These are phyloP conservation scores for Tokudaia muenninki DNA, from an alignment of 2,797 vertebrate genomes.

Conservation along the genomic window DNA sequence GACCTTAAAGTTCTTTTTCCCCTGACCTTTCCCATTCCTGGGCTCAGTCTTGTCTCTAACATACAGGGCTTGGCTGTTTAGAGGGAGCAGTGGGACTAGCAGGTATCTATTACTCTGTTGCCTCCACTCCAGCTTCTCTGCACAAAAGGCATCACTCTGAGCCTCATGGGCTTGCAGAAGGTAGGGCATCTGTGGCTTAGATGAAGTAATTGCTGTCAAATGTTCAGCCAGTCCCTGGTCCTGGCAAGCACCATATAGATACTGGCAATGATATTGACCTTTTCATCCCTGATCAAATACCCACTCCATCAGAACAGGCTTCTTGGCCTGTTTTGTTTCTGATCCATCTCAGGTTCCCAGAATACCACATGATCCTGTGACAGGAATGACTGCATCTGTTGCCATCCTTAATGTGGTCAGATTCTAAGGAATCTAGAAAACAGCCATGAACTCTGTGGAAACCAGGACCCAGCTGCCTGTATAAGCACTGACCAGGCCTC, in stretches of 20 bases:
- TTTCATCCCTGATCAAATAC: background rate
- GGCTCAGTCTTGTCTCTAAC: background rate
- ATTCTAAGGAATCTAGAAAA: background rate
- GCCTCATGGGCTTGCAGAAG: background rate
- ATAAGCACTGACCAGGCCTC: background rate
- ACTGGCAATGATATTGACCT: background rate
- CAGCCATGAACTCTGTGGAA: background rate
- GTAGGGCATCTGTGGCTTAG: background rate
- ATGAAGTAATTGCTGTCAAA: background rate
- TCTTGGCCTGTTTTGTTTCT: background rate
- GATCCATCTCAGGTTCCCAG: background rate
- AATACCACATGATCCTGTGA: background rate
- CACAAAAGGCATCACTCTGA: background rate
- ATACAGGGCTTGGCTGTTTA: background rate
- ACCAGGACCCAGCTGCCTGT: background rate
- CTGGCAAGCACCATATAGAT: background rate
- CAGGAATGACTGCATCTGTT: background rate
- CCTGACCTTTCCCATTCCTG: background rate
- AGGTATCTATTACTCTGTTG: rapidly evolving
- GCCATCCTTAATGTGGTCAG: background rate
- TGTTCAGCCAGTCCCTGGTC: background rate
- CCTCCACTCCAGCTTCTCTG: rapidly evolving
- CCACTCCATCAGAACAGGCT: background rate
- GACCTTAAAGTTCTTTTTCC: background rate
- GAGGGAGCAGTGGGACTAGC: rapidly evolving